Base-by-base conservation (phyloP, 2,797 vertebrate genomes). In the Sebastes reedi region DNA sequence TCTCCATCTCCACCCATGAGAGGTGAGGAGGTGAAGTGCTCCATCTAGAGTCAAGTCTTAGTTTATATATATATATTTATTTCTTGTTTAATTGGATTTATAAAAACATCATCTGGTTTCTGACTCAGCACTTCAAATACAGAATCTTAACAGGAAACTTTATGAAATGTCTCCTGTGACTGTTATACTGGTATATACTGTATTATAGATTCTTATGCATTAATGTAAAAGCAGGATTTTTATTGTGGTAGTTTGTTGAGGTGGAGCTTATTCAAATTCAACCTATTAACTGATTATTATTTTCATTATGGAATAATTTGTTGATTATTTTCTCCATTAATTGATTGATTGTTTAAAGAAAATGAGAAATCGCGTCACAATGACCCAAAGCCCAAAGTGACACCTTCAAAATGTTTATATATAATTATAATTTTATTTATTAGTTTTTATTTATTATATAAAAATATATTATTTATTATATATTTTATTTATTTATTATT, bases 21-120 rank as follows among this genome's bases (percentile, higher is more conserved):
- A 29, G 20, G 18, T 71, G 4, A 22, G 3, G 13, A 77, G 55
- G 65, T 18, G 34, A 60, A 77, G 60, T 20, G 75, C 83, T 78
- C 75, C 79, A 74, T 52, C 83, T 78, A 39, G 39, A 74, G 78
- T 60, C 65, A 10, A 14, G 10, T 66, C 58, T 18, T 2, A 30
- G 56, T 9, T 29, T 24, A 34, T 12, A 10, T 13, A 30, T 20
- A 24, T 36, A 20, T 5, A 34, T 34, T 5, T 30, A 24, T 24
- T 24, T 16, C 0, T 16, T 39, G 3, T 60, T 69, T 34, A 32
- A 58, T 34, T 56, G 46, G 61, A 20, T 54, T 29, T 4, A 7
- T 12, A 42, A 34, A 34, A 34, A 34, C 34, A 60, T 9, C 10
- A 14, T 10, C 13, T 58, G 52, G n/a, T 4, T 71, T 58, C 42